Evolutionary conservation across 2,888 invertebrate species (phyloP).

Genomic region (Laspeyria flexula): DNA sequence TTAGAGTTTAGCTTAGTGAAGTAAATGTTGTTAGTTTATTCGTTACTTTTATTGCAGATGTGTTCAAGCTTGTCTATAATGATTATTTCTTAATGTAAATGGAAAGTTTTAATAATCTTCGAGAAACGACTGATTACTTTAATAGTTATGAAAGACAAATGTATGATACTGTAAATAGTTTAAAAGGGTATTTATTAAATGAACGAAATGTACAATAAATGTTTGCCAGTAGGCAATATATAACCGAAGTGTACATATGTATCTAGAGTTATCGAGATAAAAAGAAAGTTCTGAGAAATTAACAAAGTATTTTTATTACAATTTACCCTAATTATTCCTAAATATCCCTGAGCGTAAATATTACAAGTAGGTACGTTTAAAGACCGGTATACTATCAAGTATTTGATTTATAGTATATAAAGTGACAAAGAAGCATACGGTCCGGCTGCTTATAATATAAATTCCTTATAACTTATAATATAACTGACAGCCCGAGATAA

Average conservation of each 20-base stretch:
- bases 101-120: conserved; percentile 48
- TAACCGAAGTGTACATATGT: conserved; percentile 67
- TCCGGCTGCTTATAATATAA: too few relatives aligned
- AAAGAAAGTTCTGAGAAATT: conserved; percentile 59
- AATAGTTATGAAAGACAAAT: conserved; percentile 53
- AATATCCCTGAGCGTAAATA: too few relatives aligned
- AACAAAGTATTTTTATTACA: conserved; percentile 46
- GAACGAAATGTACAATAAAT: conserved; percentile 53
- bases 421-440: too few relatives aligned
- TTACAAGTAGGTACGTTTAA: too few relatives aligned
- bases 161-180: conserved; percentile 62
- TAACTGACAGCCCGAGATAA: too few relatives aligned
- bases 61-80: conserved; percentile 73
- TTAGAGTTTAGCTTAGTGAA: conserved; percentile 57
- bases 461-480: too few relatives aligned
- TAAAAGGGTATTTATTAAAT: conserved; percentile 63
- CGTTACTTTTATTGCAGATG: conserved; percentile 73
- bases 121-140: conserved; percentile 76
- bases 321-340: not conserved
- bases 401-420: too few relatives aligned
- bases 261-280: conserved; percentile 68
- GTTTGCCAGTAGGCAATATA: conserved; percentile 48
- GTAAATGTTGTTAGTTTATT: conserved; percentile 64
- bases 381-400: too few relatives aligned
- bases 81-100: conserved; percentile 44